Evolutionary conservation across 2,888 invertebrate genomes (phyloP).

Genomic region (Seira ritae): DNA sequence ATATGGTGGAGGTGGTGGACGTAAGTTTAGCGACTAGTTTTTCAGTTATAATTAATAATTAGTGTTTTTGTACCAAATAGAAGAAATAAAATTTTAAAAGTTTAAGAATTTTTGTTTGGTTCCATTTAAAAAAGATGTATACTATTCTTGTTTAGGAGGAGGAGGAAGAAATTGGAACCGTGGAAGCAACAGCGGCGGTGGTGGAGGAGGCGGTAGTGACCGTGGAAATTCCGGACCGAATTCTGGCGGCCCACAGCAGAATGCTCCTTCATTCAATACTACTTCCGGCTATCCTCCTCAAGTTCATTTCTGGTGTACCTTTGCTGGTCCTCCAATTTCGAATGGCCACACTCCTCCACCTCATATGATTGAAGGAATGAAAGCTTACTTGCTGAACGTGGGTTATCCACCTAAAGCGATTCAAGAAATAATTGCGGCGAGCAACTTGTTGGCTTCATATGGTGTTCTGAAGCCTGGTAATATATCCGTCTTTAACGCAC

Average conservation of each 20-base stretch:
- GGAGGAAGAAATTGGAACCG: constrained; percentile 58
- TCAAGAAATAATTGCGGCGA: constrained; percentile 72
- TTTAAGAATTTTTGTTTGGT: no score
- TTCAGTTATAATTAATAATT: neutral
- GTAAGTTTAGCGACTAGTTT: constrained; percentile 31
- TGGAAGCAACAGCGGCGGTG: constrained; percentile 48
- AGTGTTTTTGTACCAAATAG: neutral
- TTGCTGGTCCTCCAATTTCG: constrained; percentile 73
- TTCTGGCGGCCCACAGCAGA: constrained; percentile 59
- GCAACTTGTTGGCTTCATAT: constrained; percentile 72
- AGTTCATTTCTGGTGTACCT: constrained; percentile 74
- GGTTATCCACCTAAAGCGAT: constrained; percentile 72
- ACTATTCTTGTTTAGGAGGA: constrained; percentile 25
- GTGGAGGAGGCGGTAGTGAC: constrained; percentile 61
- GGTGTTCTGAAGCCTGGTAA: constrained; percentile 73
- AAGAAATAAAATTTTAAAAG: no score
- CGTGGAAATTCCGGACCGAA: constrained; percentile 60
- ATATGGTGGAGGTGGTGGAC: constrained; percentile 67
- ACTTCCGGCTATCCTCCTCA: constrained; percentile 73
- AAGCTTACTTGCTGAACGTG: constrained; percentile 70
- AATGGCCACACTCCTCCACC: constrained; percentile 73
- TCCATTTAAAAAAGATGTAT: no score
- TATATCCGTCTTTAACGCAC: constrained; percentile 72
- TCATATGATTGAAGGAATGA: constrained; percentile 73
- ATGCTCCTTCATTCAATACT: constrained; percentile 65